A percentile compares a stretch with the other conserved stretches of the same genome.
These are phyloP conservation scores for Unio pictorum DNA, from an alignment of 2,888 invertebrate species.

Conservation along the genomic window DNA sequence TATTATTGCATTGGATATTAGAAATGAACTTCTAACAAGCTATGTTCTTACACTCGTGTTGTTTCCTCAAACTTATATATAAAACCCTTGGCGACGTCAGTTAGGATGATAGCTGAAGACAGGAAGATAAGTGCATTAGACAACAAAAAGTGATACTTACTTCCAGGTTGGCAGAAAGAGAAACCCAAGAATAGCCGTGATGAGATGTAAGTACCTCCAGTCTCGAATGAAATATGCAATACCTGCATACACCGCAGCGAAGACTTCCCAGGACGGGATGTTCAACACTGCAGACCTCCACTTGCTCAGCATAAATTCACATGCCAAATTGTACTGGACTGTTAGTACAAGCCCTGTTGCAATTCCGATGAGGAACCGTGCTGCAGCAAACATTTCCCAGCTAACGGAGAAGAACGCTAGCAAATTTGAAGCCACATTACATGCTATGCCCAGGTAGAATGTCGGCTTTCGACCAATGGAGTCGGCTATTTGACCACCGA, in stretches of 20 bases:
- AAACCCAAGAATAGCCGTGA: conserved; percentile 25
- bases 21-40: no score
- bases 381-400: conserved; percentile 32
- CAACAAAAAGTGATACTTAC: conserved; percentile 17
- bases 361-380: conserved; percentile 32
- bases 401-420: conserved; percentile 21
- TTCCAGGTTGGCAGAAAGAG: conserved; percentile 34
- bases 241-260: conserved; percentile 27
- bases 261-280: conserved; percentile 38
- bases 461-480: conserved; percentile 35
- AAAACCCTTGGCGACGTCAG: background rate
- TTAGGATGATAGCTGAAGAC: background rate
- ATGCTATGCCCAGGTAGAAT: conserved; percentile 12
- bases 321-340: conserved; percentile 15
- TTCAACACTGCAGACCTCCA: conserved; percentile 38
- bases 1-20: no score
- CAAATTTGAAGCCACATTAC: conserved; percentile 11
- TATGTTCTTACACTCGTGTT: no score
- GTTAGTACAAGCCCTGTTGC: conserved; percentile 24
- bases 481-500: conserved; percentile 30
- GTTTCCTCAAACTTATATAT: no score
- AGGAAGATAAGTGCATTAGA: background rate
- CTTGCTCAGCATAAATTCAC: conserved; percentile 35
- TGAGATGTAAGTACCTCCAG: conserved; percentile 39
- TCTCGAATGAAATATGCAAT: conserved; percentile 28